A percentile compares a stretch with the other conserved stretches of the same genome.
These are phyloP conservation scores for Teleopsis dalmanni DNA, from an alignment of 1,140 invertebrate genomes.

Conservation along the genomic window DNA sequence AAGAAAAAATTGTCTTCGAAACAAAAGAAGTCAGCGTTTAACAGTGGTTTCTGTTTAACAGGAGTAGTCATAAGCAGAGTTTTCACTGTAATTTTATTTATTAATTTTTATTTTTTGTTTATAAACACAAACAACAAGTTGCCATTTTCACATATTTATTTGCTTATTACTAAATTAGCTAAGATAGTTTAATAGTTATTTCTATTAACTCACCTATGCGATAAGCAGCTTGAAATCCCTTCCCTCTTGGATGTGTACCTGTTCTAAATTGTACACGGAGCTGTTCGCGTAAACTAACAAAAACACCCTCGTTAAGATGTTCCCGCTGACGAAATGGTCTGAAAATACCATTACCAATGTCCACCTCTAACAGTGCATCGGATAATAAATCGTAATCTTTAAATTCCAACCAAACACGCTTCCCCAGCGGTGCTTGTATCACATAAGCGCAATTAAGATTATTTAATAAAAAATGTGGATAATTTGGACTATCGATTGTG, in stretches of 20 bases:
- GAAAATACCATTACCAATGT: slow-evolving; percentile 48
- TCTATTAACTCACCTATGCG: slow-evolving; percentile 48
- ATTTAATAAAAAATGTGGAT: slow-evolving; percentile 58
- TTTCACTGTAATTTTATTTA: no score
- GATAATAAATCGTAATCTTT: slow-evolving; percentile 51
- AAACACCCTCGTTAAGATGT: slow-evolving; percentile 53
- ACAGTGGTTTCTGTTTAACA: no score
- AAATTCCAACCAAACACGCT: slow-evolving; percentile 59
- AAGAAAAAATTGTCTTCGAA: no score
- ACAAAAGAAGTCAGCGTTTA: no score
- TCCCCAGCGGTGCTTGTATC: slow-evolving; percentile 54
- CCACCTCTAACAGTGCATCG: slow-evolving; percentile 50
- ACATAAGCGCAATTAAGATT: slow-evolving; percentile 60
- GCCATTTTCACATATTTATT: no score
- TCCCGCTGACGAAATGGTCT: slow-evolving; percentile 47
- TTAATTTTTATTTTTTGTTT: no score
- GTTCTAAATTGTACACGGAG: slow-evolving; percentile 52
- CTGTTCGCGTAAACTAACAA: slow-evolving; percentile 52
- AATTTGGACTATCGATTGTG: slow-evolving; percentile 55
- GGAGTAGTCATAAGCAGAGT: no score
- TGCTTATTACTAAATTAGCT: no score
- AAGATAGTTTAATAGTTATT: not conserved
- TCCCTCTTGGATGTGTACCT: slow-evolving; percentile 49
- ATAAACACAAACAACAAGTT: no score
- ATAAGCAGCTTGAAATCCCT: slow-evolving; percentile 55